These are phyloP conservation scores for Lagenorhynchus albirostris DNA, from an alignment of 2,113 vertebrate genomes.

Conservation along the genomic window DNA sequence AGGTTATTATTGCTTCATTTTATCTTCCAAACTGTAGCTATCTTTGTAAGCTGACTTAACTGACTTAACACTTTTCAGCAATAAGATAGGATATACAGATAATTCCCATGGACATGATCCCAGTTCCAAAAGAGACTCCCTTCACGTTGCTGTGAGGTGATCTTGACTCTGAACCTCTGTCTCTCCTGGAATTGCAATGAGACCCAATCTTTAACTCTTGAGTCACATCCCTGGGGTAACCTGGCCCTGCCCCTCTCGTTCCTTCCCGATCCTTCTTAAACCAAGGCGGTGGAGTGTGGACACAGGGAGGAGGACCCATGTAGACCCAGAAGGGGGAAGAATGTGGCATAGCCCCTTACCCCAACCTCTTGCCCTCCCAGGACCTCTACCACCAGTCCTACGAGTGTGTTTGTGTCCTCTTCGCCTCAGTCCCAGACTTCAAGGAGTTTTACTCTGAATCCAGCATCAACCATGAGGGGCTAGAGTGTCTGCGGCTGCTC, in stretches of 20 bases:
- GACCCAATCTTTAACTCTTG: neutral
- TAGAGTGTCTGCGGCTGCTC: slow-evolving; percentile 92
- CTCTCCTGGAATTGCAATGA: neutral
- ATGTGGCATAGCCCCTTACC: neutral
- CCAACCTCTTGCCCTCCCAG: slow-evolving; percentile 71
- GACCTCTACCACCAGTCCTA: slow-evolving; percentile 93
- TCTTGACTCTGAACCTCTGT: neutral
- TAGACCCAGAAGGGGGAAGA: neutral
- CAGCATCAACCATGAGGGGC: slow-evolving; percentile 86
- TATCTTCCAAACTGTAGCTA: neutral
- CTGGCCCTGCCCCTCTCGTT: neutral
- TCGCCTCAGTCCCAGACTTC: slow-evolving; percentile 92
- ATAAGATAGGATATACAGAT: neutral
- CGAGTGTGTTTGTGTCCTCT: slow-evolving; percentile 91
- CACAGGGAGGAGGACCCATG: too few relatives aligned
- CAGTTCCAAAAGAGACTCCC: neutral
- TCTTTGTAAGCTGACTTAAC: neutral
- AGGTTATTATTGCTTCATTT: neutral
- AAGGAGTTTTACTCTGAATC: slow-evolving; percentile 93
- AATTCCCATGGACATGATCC: neutral
- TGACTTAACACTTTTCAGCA: neutral
- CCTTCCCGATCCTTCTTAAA: neutral
- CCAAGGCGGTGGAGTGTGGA: neutral
- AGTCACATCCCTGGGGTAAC: neutral
- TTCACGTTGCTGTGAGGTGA: neutral